Percentiles rank a stretch among this genome's conserved stretches.
Evolutionary conservation across 2,113 vertebrate species (phyloP).

Genomic region (Callorhinus ursinus): DNA sequence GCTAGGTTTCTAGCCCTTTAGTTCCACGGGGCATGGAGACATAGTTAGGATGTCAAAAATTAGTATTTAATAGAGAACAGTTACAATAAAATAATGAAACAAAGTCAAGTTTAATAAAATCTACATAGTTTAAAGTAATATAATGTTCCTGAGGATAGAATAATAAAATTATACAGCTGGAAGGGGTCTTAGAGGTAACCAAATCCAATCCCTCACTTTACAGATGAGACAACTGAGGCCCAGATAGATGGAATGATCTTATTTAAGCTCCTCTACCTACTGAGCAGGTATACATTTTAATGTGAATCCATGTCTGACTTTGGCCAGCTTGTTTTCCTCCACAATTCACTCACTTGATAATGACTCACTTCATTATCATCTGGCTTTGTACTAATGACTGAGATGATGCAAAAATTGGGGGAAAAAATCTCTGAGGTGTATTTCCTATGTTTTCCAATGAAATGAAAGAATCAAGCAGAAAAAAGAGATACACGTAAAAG

Average conservation of each 20-base stretch:
- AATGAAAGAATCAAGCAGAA: not conserved
- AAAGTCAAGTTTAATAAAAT: conserved; percentile 58
- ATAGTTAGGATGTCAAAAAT: not conserved
- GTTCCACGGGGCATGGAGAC: not conserved
- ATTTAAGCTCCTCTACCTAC: not conserved
- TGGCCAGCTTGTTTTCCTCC: not conserved
- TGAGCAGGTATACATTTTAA: not conserved
- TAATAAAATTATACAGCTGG: not conserved
- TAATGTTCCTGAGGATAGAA: not conserved
- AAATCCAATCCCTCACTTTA: not conserved
- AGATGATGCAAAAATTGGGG: not conserved
- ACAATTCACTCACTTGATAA: not conserved
- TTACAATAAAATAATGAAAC: conserved; percentile 47
- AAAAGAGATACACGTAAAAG: not conserved
- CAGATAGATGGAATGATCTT: not conserved
- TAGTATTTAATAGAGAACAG: conserved; percentile 30
- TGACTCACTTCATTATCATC: not conserved
- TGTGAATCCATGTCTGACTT: not conserved
- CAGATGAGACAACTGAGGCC: not conserved
- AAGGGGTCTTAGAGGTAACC: not conserved
- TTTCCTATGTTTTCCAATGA: not conserved
- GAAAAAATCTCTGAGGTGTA: not conserved
- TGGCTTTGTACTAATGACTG: not conserved
- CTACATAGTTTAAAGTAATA: conserved; percentile 12
- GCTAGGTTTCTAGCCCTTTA: not conserved